phyloP scores from a whole-genome alignment of 2,797 vertebrate genomes.

The Eulemur rubriventer region DNA sequence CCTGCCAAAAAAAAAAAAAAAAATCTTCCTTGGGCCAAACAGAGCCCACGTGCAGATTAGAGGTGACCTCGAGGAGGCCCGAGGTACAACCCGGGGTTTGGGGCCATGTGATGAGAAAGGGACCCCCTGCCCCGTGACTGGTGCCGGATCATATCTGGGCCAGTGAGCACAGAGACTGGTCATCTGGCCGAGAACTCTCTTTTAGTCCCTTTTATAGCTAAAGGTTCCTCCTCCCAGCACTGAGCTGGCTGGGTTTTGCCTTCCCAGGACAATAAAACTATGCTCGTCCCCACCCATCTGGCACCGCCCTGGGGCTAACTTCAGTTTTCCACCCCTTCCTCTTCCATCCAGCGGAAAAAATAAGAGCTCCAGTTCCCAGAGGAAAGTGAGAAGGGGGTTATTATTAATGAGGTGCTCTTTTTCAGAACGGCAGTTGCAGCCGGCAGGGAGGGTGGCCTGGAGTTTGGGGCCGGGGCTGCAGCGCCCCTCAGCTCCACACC shows the following conservation, averaged over 20 bases:
- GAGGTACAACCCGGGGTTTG: rapidly evolving
- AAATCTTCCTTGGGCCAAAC: background rate
- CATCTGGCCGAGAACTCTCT: background rate
- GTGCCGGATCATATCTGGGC: background rate
- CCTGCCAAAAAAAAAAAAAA: background rate
- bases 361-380: background rate
- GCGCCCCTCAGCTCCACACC: rapidly evolving
- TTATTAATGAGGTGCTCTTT: background rate
- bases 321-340: background rate
- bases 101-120: background rate
- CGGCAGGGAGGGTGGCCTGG: background rate
- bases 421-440: background rate
- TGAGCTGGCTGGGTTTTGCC: rapidly evolving
- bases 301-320: background rate
- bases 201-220: background rate
- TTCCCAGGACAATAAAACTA: background rate
- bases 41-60: background rate
- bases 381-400: background rate
- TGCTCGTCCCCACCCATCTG: background rate
- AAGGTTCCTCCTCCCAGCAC: background rate
- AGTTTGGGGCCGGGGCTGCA: rapidly evolving
- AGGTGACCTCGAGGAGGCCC: background rate
- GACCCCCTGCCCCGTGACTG: rapidly evolving
- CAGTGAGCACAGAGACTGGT: background rate
- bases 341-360: background rate